A percentile compares a stretch with the other conserved stretches of the same genome.
Evolutionary conservation across 2,113 vertebrate genomes (phyloP).

Genomic region (Paracanthobrama guichenoti): DNA sequence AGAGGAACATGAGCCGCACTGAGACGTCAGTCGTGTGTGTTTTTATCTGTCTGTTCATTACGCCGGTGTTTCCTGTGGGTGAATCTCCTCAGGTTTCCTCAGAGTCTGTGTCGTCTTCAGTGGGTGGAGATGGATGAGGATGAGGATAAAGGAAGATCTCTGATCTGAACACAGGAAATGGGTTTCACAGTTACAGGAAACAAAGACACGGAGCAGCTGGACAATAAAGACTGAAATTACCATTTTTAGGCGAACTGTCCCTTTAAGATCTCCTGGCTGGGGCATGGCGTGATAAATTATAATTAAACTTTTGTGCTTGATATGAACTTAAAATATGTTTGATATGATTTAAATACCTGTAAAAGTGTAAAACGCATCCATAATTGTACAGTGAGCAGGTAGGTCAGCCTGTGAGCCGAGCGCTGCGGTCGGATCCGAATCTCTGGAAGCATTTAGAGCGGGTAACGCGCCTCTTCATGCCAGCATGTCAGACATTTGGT

Average conservation of each 20-base stretch:
- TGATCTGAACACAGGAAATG: conserved; percentile 2
- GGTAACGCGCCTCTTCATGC: neutral
- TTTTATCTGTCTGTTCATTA: neutral
- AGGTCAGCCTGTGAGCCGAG: neutral
- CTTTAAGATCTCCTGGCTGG: neutral
- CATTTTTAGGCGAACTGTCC: neutral
- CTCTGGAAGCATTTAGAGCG: neutral
- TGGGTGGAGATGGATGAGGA: conserved; percentile 26
- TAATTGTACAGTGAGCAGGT: neutral
- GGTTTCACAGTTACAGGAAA: neutral
- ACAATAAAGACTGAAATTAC: neutral
- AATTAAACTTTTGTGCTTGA: neutral
- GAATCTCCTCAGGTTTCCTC: neutral
- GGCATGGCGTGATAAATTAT: neutral
- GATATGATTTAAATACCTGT: neutral
- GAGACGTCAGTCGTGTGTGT: neutral
- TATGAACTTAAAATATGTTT: neutral
- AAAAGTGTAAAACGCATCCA: neutral
- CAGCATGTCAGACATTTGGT: neutral
- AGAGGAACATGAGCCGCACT: neutral
- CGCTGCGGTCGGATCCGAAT: neutral
- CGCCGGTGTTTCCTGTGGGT: neutral
- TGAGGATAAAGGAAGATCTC: neutral
- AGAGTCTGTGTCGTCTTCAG: neutral
- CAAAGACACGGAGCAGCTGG: neutral